Conservation (phyloP, 1,140 invertebrate species). For the Vollenhovia emeryi region DNA sequence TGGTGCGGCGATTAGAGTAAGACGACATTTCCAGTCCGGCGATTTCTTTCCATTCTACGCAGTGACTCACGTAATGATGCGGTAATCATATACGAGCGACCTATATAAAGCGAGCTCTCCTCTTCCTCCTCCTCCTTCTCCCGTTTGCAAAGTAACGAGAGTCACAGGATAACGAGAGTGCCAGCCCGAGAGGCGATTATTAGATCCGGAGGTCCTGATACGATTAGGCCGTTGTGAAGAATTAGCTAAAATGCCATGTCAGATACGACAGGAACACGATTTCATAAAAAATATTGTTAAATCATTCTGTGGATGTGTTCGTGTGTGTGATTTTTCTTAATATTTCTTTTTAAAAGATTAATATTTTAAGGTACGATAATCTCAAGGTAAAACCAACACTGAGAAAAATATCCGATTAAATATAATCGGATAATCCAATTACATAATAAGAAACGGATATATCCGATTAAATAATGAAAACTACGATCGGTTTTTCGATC, state of each 20-base stretch:
- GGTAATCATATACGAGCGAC: slow-evolving; percentile 26
- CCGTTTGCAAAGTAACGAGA: slow-evolving; percentile 10
- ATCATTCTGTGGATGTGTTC: neutral
- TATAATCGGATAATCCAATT: too few relatives aligned
- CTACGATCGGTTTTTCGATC: too few relatives aligned
- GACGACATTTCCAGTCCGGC: slow-evolving; percentile 59
- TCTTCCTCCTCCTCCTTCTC: neutral
- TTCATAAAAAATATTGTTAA: neutral
- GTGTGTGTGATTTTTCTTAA: neutral
- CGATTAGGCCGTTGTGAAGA: slow-evolving; percentile 11
- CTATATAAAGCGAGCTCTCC: slow-evolving; percentile 42
- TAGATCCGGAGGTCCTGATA: slow-evolving; percentile 32
- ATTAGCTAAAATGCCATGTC: neutral
- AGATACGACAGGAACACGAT: neutral
- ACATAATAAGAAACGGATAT: too few relatives aligned
- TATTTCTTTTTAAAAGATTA: neutral
- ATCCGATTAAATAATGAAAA: too few relatives aligned
- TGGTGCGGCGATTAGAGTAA: slow-evolving; percentile 51
- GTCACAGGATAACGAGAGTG: slow-evolving; percentile 28
- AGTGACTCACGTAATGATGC: slow-evolving; percentile 64
- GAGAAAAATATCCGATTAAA: too few relatives aligned
- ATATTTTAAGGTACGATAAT: neutral
- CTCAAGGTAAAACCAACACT: neutral
- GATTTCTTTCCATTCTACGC: slow-evolving; percentile 63
- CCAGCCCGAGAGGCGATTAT: slow-evolving; percentile 53